phyloP scores from a whole-genome alignment of 2,113 vertebrate genomes.

The Rallus limicola region DNA sequence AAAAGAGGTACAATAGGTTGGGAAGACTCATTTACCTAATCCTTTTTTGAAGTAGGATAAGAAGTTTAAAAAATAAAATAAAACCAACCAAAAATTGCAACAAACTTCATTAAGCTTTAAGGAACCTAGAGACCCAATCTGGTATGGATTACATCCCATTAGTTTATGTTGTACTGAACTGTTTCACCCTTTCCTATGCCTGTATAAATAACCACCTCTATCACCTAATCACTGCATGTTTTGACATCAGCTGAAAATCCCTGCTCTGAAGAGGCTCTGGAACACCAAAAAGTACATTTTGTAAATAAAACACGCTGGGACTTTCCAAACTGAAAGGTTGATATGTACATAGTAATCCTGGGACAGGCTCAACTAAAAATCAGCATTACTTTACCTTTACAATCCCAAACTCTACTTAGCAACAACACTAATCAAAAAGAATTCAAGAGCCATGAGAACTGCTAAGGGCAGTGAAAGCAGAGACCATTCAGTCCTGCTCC shows the following conservation, averaged over 20 bases:
- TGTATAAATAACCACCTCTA: background rate
- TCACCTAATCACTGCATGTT: slow-evolving; percentile 41
- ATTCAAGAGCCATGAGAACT: background rate
- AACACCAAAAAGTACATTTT: background rate
- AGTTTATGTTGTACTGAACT: background rate
- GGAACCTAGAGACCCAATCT: background rate
- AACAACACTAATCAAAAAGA: background rate
- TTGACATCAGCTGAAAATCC: background rate
- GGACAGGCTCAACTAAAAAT: background rate
- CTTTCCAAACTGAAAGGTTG: background rate
- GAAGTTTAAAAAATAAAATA: background rate
- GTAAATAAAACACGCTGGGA: background rate
- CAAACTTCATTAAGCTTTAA: background rate
- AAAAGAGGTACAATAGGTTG: background rate
- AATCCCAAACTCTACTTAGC: background rate
- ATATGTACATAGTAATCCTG: background rate
- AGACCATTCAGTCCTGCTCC: background rate
- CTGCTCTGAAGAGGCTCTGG: background rate
- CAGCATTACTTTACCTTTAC: background rate
- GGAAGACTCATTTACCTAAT: no score
- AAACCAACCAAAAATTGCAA: background rate
- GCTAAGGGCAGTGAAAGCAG: background rate
- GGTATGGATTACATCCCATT: background rate
- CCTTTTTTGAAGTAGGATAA: background rate
- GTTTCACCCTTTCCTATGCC: background rate